Conservation (phyloP, 2,888 invertebrate species). For the Microplitis manilae region DNA sequence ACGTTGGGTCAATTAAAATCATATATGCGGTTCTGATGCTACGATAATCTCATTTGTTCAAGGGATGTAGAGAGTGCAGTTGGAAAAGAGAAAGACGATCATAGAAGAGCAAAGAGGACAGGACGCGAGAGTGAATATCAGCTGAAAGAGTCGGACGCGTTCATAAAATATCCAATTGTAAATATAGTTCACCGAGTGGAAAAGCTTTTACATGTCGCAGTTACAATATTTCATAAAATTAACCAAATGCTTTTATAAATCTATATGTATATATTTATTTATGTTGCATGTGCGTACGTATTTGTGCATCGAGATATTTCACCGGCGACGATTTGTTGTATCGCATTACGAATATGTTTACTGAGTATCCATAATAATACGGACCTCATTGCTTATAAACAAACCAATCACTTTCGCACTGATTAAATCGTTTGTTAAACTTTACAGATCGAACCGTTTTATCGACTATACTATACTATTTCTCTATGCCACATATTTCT, state of each 20-base stretch:
- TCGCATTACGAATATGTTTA: neutral
- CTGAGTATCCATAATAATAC: neutral
- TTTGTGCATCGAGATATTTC: neutral
- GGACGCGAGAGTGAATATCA: neutral
- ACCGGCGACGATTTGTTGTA: constrained; percentile 14
- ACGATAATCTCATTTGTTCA: constrained; percentile 10
- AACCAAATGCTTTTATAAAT: constrained; percentile 45
- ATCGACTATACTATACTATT: neutral
- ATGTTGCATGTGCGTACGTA: neutral
- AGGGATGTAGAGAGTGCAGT: neutral
- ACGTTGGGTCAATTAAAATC: constrained; percentile 12
- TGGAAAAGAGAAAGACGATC: neutral
- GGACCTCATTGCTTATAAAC: constrained; percentile 49
- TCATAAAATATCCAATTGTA: constrained; percentile 40
- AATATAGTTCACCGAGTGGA: constrained; percentile 37
- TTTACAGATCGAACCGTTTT: neutral
- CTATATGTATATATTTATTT: constrained; percentile 12
- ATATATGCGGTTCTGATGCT: neutral
- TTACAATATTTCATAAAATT: constrained; percentile 54
- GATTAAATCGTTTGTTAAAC: constrained; percentile 33
- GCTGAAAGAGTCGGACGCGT: neutral
- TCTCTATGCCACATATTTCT: neutral
- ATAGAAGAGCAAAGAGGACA: constrained; percentile 9
- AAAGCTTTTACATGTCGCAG: constrained; percentile 49
- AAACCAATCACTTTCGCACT: constrained; percentile 39